phyloP scores from a whole-genome alignment of 2,797 vertebrate genomes.

The Scarus forsteni region DNA sequence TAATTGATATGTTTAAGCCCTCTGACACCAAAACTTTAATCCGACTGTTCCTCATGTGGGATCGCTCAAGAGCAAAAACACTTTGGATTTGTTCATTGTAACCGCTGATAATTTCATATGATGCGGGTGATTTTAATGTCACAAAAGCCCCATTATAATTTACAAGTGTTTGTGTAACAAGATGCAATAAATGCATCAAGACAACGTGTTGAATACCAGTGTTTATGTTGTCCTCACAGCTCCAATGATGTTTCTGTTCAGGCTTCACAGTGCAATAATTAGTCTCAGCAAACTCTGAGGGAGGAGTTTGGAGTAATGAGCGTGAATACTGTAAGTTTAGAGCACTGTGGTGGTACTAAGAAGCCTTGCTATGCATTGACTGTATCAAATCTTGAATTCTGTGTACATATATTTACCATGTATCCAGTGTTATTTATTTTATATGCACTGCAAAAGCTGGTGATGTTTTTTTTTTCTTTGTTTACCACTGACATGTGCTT shows the following conservation, averaged over 20 bases:
- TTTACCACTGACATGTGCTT: conserved; percentile 48
- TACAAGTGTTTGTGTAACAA: background rate
- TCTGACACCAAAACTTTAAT: conserved; percentile 4
- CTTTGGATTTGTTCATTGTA: background rate
- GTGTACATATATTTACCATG: conserved; percentile 51
- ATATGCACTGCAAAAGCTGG: conserved; percentile 48
- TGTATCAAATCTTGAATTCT: conserved; percentile 22
- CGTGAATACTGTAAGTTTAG: conserved; percentile 18
- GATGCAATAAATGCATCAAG: too few species aligned
- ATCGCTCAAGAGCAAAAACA: background rate
- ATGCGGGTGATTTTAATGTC: background rate
- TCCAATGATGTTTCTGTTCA: conserved; percentile 7
- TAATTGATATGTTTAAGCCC: conserved; percentile 1
- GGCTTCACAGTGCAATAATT: conserved; percentile 29
- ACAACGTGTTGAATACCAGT: background rate
- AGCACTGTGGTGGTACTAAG: conserved; percentile 35
- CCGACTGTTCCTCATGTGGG: conserved; percentile 3
- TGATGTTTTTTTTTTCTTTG: conserved; percentile 8
- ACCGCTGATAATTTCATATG: background rate
- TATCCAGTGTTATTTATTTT: conserved; percentile 69
- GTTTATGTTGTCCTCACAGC: conserved; percentile 4
- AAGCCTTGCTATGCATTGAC: conserved; percentile 54
- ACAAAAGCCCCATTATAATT: background rate
- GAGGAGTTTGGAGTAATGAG: background rate
- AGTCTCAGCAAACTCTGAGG: conserved; percentile 7